Base-by-base conservation (phyloP, 2,797 vertebrate genomes). In the Onychomys torridus region DNA sequence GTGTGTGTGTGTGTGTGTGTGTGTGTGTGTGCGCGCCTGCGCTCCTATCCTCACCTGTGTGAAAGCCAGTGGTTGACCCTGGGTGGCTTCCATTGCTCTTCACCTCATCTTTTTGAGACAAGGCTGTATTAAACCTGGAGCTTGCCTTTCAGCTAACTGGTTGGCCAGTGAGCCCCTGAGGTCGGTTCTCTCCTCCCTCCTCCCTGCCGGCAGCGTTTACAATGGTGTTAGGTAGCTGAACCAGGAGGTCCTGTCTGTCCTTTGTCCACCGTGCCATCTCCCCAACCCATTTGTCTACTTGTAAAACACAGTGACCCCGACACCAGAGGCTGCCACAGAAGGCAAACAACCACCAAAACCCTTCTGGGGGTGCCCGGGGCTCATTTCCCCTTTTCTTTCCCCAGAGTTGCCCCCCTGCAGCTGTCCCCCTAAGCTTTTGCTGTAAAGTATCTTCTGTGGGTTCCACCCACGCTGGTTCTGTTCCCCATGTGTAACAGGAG, bases 321-420 rank as follows among this genome's bases (percentile, higher is more conserved):
- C 37, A 55, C 0, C 29, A 34, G 1, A 32, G 89, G 49, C 37
- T 46, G 3, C 1, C 6, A 57, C 71, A 61, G 34, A 67, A 25
- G 37, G 71, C n/a, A 12, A 40, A 40, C 9, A 3, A 17, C 5
- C 13, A 67, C 65, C 69, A 2, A 32, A 37, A 23, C 37, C 63
- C 23, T 16, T 57, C 2, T 1, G 12, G 19, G 52, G 3, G 3
- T 29, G 34, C 29, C 17, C 4, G n/a, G 6, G n/a, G 52, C 12
- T 57, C 61, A 17, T 17, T 17, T 11, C 43, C 52, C 69, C 21
- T 63, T n/a, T 61, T 37, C 75, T 43, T 2, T 37, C 0, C 9
- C 57, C 9, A 49, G 63, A 87, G 14, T 40, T 21, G 1, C 49
- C 1, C 49, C 55, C 17, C 11, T 9, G 17, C 0, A 0, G 52